A percentile compares a stretch with the other conserved stretches of the same genome.
These are phyloP conservation scores for Cyprinodon diabolis DNA, from an alignment of 2,797 vertebrate genomes.

Conservation along the genomic window DNA sequence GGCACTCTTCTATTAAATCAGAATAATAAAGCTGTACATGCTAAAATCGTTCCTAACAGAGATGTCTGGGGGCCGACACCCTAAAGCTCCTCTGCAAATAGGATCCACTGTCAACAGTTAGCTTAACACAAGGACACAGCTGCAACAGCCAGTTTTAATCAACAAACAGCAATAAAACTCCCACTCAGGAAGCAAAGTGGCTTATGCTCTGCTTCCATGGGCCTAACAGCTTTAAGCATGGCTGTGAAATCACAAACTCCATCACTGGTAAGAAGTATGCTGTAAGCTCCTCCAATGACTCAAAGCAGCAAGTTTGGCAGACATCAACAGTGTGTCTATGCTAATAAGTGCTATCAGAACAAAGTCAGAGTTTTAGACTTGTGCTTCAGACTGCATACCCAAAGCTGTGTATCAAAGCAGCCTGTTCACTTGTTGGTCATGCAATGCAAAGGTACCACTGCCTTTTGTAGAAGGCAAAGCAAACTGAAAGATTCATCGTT, in stretches of 20 bases:
- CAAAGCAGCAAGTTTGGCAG: slow-evolving; percentile 32
- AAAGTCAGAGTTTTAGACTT: slow-evolving; percentile 10
- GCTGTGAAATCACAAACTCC: slow-evolving; percentile 48
- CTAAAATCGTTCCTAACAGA: slow-evolving; percentile 78
- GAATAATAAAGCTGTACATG: slow-evolving; percentile 78
- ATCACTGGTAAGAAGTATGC: slow-evolving; percentile 37
- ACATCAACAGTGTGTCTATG: slow-evolving; percentile 7
- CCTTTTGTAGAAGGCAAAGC: slow-evolving; percentile 15
- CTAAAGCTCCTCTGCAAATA: slow-evolving; percentile 30
- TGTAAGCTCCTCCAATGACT: slow-evolving; percentile 54
- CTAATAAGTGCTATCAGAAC: slow-evolving; percentile 30
- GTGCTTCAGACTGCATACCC: slow-evolving; percentile 22
- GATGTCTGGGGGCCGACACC: slow-evolving; percentile 59
- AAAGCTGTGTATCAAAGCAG: slow-evolving; percentile 5
- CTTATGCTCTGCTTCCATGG: slow-evolving; percentile 36
- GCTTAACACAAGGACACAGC: slow-evolving; percentile 71
- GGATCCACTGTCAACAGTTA: slow-evolving; percentile 38
- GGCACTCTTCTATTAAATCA: slow-evolving; percentile 81
- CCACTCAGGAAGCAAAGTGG: slow-evolving; percentile 59
- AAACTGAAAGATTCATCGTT: slow-evolving; percentile 2
- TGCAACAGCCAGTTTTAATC: slow-evolving; percentile 77
- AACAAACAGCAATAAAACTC: slow-evolving; percentile 60
- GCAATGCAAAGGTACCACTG: slow-evolving; percentile 22
- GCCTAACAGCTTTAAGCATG: slow-evolving; percentile 27
- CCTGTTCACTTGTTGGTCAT: slow-evolving; percentile 36